phyloP scores from a whole-genome alignment of 2,888 invertebrate genomes.

The Noctua pronuba region DNA sequence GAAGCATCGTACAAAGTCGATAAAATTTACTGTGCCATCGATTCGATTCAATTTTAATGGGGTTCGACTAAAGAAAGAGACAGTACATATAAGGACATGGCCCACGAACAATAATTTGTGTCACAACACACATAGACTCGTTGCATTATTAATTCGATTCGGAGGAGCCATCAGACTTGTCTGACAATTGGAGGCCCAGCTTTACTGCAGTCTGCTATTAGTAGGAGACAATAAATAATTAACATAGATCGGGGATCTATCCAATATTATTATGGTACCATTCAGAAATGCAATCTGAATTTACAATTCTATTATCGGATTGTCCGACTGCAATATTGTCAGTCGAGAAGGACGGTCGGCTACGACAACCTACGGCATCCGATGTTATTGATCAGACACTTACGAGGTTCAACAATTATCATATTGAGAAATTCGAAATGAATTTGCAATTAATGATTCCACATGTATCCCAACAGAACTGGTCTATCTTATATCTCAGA shows the following conservation, averaged over 20 bases:
- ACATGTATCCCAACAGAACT: neutral
- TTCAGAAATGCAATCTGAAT: neutral
- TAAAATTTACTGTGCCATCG: neutral
- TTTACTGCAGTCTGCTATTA: neutral
- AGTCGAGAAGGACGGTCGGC: neutral
- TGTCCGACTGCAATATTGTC: neutral
- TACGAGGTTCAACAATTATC: neutral
- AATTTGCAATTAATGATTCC: neutral
- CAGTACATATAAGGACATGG: neutral
- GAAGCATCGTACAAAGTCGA: neutral
- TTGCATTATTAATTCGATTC: constrained; percentile 29
- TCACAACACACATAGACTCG: neutral
- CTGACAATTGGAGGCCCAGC: neutral
- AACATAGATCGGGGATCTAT: neutral
- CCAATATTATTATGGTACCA: neutral
- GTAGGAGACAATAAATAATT: neutral
- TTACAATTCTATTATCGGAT: neutral
- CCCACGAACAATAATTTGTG: neutral
- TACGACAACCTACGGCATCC: neutral
- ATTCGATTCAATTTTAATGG: constrained; percentile 1
- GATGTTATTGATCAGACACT: neutral
- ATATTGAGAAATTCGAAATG: neutral
- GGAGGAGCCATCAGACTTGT: neutral
- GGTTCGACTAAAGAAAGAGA: neutral
- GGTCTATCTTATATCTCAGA: neutral